phyloP scores from a whole-genome alignment of 2,113 vertebrate species.

The Todiramphus chloris region DNA sequence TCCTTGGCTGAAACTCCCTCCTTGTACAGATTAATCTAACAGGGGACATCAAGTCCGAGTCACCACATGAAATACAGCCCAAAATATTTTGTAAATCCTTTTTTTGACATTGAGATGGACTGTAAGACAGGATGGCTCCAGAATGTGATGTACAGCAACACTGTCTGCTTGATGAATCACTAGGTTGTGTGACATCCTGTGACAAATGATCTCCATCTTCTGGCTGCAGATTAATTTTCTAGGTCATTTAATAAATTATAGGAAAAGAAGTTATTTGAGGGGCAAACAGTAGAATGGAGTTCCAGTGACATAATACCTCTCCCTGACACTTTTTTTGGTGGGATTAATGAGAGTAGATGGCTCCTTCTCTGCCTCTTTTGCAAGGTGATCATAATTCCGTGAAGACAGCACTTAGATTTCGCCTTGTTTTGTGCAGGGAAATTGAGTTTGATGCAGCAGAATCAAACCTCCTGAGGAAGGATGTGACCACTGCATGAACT shows the following conservation, averaged over 20 bases:
- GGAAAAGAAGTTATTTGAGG: slow-evolving; percentile 16
- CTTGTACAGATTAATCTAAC: not conserved
- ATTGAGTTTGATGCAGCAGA: not conserved
- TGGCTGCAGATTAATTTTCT: slow-evolving; percentile 42
- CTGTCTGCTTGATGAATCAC: slow-evolving; percentile 4
- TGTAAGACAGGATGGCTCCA: not conserved
- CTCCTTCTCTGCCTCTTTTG: not conserved
- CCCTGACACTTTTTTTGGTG: not conserved
- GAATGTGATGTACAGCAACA: not conserved
- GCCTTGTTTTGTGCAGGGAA: not conserved
- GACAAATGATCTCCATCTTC: slow-evolving; percentile 40
- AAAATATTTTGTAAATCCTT: slow-evolving; percentile 27
- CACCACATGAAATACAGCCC: not conserved
- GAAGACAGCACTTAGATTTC: not conserved
- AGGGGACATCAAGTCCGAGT: not conserved
- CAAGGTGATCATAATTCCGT: not conserved
- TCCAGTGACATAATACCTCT: not conserved
- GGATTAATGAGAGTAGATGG: not conserved
- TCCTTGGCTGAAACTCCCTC: not conserved
- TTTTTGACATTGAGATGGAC: slow-evolving; percentile 36
- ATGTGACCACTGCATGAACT: not conserved
- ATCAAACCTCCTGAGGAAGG: not conserved
- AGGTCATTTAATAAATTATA: slow-evolving; percentile 49
- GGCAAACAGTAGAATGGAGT: not conserved
- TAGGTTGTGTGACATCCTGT: not conserved